Evolutionary conservation across 2,113 vertebrate genomes (phyloP).

Genomic region (Marcusenius ussheri): DNA sequence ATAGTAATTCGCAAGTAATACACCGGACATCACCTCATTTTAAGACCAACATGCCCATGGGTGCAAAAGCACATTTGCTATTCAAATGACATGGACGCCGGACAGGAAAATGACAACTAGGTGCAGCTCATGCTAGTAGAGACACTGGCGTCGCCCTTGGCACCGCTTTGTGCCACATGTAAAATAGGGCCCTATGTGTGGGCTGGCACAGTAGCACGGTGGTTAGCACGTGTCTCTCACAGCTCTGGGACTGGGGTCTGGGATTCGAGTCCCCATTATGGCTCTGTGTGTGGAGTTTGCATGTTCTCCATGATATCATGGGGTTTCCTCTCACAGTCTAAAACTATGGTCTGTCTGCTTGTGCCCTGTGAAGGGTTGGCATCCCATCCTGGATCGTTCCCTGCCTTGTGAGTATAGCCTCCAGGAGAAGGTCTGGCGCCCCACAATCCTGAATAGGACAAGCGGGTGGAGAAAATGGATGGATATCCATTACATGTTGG

Average conservation of each 20-base stretch:
- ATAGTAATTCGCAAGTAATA: not conserved
- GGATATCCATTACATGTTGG: not conserved
- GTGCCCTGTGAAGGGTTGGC: not conserved
- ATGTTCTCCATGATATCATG: not conserved
- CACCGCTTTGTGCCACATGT: not conserved
- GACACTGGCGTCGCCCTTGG: not conserved
- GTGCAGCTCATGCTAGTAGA: not conserved
- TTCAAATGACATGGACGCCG: not conserved
- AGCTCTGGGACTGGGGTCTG: not conserved
- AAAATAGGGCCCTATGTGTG: not conserved
- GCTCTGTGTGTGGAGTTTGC: not conserved
- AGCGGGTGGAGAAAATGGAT: not conserved
- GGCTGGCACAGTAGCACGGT: not conserved
- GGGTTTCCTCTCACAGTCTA: not conserved
- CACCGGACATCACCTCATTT: not conserved
- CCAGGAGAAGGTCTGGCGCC: not conserved
- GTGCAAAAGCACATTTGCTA: not conserved
- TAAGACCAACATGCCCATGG: not conserved
- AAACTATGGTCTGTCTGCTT: not conserved
- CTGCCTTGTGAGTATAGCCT: not conserved
- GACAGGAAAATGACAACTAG: not conserved
- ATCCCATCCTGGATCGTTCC: not conserved
- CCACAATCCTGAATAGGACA: not conserved
- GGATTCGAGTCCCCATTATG: not conserved
- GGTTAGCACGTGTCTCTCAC: not conserved